Evolutionary conservation across 2,797 vertebrate species (phyloP).

Genomic region (Falco novaeseelandiae): DNA sequence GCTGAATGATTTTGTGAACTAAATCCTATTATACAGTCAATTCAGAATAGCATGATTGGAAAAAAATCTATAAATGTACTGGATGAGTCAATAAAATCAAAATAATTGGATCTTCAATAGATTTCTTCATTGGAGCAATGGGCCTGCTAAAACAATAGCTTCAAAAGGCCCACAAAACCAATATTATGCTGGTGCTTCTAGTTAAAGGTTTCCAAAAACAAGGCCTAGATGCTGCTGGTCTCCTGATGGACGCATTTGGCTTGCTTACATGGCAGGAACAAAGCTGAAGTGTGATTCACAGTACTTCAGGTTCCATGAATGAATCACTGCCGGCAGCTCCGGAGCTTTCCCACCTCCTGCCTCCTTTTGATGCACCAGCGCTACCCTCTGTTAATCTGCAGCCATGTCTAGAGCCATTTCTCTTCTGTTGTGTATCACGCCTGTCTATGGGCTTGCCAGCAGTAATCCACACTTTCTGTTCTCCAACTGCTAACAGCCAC

Average conservation of each 20-base stretch:
- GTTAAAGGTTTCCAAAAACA: not conserved
- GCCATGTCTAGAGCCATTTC: not conserved
- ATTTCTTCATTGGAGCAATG: not conserved
- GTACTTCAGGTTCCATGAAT: not conserved
- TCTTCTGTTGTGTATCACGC: not conserved
- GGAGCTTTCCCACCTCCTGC: not conserved
- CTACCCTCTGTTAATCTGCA: not conserved
- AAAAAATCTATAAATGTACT: not conserved
- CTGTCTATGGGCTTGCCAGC: not conserved
- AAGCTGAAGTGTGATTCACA: conserved; percentile 5
- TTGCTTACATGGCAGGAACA: not conserved
- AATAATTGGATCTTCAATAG: not conserved
- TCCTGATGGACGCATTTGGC: not conserved
- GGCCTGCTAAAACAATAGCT: not conserved
- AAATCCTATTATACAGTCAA: not conserved
- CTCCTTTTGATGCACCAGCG: not conserved
- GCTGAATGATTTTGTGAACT: not conserved
- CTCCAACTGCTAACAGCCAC: not conserved
- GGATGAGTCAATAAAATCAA: conserved; percentile 1
- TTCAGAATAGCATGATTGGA: not conserved
- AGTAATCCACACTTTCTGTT: conserved; percentile 1
- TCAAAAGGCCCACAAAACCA: not conserved
- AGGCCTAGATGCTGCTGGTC: not conserved
- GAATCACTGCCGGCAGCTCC: conserved; percentile 8
- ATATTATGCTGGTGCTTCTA: not conserved